Evolutionary conservation across 1,140 invertebrate species (phyloP).

Genomic region (Ceratina calcarata): DNA sequence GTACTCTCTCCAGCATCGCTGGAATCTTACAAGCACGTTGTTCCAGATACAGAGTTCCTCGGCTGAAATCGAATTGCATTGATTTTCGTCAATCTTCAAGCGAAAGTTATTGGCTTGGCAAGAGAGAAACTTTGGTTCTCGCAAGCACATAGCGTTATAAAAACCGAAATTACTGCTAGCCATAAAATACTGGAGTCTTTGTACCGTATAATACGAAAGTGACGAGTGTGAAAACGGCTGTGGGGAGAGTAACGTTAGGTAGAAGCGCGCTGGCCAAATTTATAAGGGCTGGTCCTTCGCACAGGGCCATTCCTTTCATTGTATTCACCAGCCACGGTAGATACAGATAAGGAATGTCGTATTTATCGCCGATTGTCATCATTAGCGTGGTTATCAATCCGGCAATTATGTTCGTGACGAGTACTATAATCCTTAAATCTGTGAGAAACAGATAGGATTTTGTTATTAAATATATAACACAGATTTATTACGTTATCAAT

Average conservation of each 20-base stretch:
- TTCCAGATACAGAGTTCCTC: slow-evolving; percentile 69
- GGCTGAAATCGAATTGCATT: slow-evolving; percentile 52
- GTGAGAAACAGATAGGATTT: slow-evolving; percentile 17
- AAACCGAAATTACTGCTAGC: too few relatives aligned
- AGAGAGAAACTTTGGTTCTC: too few relatives aligned
- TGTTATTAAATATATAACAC: neutral
- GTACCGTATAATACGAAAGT: slow-evolving; percentile 65
- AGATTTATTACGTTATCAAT: too few relatives aligned
- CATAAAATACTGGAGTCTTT: neutral
- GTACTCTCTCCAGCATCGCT: slow-evolving; percentile 61
- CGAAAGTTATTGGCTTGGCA: too few relatives aligned
- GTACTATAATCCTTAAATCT: slow-evolving; percentile 65
- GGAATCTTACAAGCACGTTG: slow-evolving; percentile 61
- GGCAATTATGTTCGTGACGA: slow-evolving; percentile 57
- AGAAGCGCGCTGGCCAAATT: slow-evolving; percentile 53
- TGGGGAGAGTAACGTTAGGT: slow-evolving; percentile 54
- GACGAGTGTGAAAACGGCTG: slow-evolving; percentile 58
- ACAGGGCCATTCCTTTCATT: slow-evolving; percentile 60
- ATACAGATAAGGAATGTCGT: slow-evolving; percentile 66
- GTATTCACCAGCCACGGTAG: slow-evolving; percentile 70
- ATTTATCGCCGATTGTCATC: slow-evolving; percentile 60
- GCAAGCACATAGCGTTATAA: too few relatives aligned
- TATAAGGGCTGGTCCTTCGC: slow-evolving; percentile 63
- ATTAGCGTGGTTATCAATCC: slow-evolving; percentile 66
- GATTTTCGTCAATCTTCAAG: too few relatives aligned